Evolutionary conservation across 2,113 vertebrate genomes (phyloP).

Genomic region (Hiodon tergisus): DNA sequence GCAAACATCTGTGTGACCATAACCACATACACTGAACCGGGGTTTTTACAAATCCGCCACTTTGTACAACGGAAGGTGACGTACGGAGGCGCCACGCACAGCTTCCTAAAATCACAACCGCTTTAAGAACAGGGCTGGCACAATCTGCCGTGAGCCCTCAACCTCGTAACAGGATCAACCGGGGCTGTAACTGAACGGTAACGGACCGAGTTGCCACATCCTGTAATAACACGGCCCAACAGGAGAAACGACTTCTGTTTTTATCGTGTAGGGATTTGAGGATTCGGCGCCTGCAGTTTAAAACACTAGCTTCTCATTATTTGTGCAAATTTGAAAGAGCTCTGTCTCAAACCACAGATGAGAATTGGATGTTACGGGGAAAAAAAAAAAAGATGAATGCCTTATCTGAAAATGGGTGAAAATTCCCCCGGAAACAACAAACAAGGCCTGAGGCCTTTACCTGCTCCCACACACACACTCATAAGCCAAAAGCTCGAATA

Average conservation of each 20-base stretch:
- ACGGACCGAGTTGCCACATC: slow-evolving; percentile 19
- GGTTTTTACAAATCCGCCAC: not conserved
- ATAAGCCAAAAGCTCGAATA: slow-evolving; percentile 35
- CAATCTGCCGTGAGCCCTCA: not conserved
- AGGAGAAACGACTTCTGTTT: slow-evolving; percentile 18
- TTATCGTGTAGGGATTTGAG: slow-evolving; percentile 20
- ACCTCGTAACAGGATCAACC: not conserved
- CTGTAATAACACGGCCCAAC: slow-evolving; percentile 24
- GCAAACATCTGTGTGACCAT: not conserved
- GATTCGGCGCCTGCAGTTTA: slow-evolving; percentile 39
- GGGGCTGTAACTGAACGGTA: slow-evolving; percentile 26
- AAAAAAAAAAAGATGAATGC: slow-evolving; percentile 2
- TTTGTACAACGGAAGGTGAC: not conserved
- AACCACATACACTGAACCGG: not conserved
- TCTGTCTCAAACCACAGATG: slow-evolving; percentile 19
- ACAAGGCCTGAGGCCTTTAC: slow-evolving; percentile 7
- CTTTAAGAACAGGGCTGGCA: not conserved
- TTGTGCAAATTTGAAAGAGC: slow-evolving; percentile 38
- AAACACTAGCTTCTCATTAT: slow-evolving; percentile 40
- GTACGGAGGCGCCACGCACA: not conserved
- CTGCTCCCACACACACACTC: slow-evolving; percentile 28
- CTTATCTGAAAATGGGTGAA: not conserved
- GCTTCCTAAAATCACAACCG: not conserved
- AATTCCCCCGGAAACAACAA: not conserved
- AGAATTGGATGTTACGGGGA: slow-evolving; percentile 7